phyloP scores from a whole-genome alignment of 2,888 invertebrate species.

The Gastracanthus pulcherrimus region DNA sequence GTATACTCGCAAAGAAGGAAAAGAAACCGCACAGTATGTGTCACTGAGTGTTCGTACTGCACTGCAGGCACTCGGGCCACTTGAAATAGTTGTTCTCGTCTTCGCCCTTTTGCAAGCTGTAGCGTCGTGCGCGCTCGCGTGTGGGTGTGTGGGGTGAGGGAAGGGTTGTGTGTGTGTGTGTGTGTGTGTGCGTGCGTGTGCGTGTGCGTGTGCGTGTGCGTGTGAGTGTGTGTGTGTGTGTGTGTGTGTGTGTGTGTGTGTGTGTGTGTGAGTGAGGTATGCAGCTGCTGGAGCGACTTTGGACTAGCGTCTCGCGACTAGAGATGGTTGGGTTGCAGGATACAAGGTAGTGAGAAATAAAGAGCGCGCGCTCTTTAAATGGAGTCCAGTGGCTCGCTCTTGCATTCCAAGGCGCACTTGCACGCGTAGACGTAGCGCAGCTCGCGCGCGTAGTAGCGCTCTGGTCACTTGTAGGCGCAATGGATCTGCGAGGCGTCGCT shows the following conservation, averaged over 20 bases:
- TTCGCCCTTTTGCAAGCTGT: background rate
- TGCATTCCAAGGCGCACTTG: background rate
- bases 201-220: background rate
- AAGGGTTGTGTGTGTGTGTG: background rate
- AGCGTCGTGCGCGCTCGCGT: too few relatives aligned
- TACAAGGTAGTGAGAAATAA: too few relatives aligned
- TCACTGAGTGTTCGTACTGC: background rate
- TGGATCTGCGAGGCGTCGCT: background rate
- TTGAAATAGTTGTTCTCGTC: background rate
- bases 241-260: background rate
- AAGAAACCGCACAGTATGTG: background rate
- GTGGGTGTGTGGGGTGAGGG: too few relatives aligned
- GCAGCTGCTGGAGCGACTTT: background rate
- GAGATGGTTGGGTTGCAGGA: too few relatives aligned
- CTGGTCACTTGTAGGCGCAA: slow-evolving; percentile 49
- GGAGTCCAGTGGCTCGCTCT: slow-evolving; percentile 22
- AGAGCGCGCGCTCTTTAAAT: slow-evolving; percentile 12
- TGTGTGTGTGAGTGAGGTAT: background rate
- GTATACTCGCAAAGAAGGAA: background rate
- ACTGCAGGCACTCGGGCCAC: background rate
- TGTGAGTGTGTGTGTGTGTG: background rate
- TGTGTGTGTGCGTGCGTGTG: background rate
- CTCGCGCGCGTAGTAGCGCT: slow-evolving; percentile 47
- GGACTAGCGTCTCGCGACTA: background rate
- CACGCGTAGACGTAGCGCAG: background rate